Evolutionary conservation across 2,888 invertebrate species (phyloP).

Genomic region (Ennomos fuscantarius): DNA sequence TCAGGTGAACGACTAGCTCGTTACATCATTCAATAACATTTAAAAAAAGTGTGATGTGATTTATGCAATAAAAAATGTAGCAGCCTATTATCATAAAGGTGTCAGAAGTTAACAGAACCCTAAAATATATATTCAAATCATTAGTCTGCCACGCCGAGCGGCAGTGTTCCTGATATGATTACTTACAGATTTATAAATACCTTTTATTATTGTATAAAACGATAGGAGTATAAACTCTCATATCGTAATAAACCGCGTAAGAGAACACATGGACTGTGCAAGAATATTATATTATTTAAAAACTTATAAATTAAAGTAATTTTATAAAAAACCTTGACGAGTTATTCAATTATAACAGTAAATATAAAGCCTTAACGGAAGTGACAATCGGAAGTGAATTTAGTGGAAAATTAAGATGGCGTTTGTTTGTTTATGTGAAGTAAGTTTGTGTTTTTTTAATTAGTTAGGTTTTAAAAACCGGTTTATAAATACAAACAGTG

Average conservation of each 20-base stretch:
- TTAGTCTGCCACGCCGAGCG: conserved; percentile 52
- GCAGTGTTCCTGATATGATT: conserved; percentile 45
- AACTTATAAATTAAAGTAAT: neutral
- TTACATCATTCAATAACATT: too few species aligned
- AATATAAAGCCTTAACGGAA: neutral
- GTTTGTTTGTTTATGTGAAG: conserved; percentile 30
- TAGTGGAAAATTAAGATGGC: conserved; percentile 28
- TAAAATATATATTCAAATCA: conserved; percentile 55
- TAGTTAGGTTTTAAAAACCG: too few species aligned
- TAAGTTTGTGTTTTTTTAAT: conserved; percentile 19
- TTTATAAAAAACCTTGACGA: neutral
- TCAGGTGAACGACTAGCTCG: too few species aligned
- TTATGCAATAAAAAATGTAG: too few species aligned
- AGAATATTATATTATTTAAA: neutral
- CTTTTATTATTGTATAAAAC: conserved; percentile 28
- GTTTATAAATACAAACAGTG: too few species aligned
- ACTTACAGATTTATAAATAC: conserved; percentile 28
- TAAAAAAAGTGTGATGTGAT: too few species aligned
- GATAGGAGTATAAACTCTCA: conserved; percentile 5
- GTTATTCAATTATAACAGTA: neutral
- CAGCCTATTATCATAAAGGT: too few species aligned
- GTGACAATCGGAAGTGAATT: conserved; percentile 17
- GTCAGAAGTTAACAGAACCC: conserved; percentile 26
- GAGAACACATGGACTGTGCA: conserved; percentile 7
- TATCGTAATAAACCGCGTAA: conserved; percentile 7